Conservation (phyloP, 2,113 vertebrate species). For the Stomatorhinus ivindoensis region DNA sequence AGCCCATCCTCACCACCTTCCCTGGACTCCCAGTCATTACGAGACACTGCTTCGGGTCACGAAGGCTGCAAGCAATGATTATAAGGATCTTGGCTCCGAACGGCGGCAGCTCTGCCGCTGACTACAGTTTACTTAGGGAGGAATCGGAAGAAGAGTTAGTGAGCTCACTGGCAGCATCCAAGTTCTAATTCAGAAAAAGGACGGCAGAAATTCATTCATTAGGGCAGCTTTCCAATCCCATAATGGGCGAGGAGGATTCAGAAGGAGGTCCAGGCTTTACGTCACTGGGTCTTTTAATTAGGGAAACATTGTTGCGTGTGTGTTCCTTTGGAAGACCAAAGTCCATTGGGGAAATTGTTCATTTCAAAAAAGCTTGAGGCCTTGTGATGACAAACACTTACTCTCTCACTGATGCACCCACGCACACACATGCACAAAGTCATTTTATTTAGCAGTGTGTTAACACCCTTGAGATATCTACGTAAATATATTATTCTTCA, state of each 20-base stretch:
- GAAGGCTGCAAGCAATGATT: not conserved
- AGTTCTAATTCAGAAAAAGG: conserved; percentile 10
- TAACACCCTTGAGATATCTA: conserved; percentile 12
- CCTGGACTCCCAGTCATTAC: not conserved
- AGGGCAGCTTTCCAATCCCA: not conserved
- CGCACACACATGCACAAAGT: not conserved
- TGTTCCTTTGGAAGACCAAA: not conserved
- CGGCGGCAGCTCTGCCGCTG: not conserved
- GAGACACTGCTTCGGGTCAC: not conserved
- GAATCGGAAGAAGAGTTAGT: not conserved
- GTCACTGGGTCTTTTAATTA: not conserved
- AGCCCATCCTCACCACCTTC: not conserved
- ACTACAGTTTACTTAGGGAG: not conserved
- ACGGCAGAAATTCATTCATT: conserved; percentile 9
- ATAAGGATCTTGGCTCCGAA: not conserved
- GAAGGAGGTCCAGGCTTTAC: not conserved
- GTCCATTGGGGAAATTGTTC: conserved; percentile 7
- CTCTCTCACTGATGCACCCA: not conserved
- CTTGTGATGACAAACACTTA: not conserved
- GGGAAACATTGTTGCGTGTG: not conserved
- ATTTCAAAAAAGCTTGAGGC: conserved; percentile 16
- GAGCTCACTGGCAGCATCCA: not conserved
- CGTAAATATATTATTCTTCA: conserved; percentile 23
- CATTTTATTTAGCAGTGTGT: conserved; percentile 27
- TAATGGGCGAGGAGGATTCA: not conserved